Evolutionary conservation across 2,797 vertebrate species (phyloP), one percentile per base, ranked within the genome.

Genomic region (Dermochelys coriacea): DNA sequence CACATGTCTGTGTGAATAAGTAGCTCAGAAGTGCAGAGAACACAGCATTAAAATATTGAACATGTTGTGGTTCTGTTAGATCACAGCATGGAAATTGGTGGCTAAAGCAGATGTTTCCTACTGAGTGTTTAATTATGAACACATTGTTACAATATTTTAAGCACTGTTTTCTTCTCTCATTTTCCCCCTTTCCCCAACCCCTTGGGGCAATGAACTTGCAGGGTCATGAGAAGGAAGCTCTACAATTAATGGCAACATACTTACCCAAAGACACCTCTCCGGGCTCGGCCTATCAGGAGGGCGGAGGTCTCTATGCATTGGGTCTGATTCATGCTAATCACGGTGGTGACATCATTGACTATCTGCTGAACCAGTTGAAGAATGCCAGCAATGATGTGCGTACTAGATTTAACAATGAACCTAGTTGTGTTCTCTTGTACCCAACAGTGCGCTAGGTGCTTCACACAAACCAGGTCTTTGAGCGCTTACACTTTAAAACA

Each of bases 301-400:
- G 99, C 2, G 99, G 99, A 51, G 99, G 99, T 54, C 98, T 99
- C 88, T 99, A 99, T 2, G 99, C 99, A 23, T 97, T 99, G 75
- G 99, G 99, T 78, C 99, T 99, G 45, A 99, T 99, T 97, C 99
- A 99, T 86, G 99, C 99, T 94, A 99, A 99, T 97, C 99, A 99
- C 4, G 99, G 99, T 0, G 99, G 99, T 1, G 99, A 99, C 97
- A 99, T 99, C 96, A 99, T 99, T 49, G 99, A 99, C 97, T 99
- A 99, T 95, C 98, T 99, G 91, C 99, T 99, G 92, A 99, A 99
- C 97, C 99, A 99, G 96, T 99, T 99, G 71, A 99, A 99, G 98
- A 99, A 99, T 34, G 99, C 99, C 96, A 99, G 99, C 97, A 99
- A 99, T 89, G 99, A 99, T 95, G 99, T 99, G 97, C 95, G 99